These are phyloP conservation scores for Eublepharis macularius DNA, from an alignment of 2,113 vertebrate genomes.

Conservation along the genomic window DNA sequence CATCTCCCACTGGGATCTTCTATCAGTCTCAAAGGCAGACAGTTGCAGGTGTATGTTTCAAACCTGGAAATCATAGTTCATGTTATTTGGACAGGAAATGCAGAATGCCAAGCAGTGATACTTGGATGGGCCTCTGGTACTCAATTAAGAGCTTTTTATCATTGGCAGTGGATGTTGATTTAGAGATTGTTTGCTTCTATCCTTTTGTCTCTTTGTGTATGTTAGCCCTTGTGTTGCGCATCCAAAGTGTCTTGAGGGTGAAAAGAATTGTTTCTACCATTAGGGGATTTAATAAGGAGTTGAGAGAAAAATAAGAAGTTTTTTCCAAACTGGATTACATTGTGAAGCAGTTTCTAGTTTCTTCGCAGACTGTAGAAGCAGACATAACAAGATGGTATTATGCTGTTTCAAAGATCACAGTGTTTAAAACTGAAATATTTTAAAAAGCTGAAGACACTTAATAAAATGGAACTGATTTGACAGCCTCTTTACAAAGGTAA, in stretches of 20 bases:
- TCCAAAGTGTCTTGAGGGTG: not conserved
- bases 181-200: not conserved
- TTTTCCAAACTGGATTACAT: not conserved
- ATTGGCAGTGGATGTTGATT: not conserved
- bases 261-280: not conserved
- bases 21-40: no score
- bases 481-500: not conserved
- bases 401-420: not conserved
- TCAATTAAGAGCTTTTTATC: not conserved
- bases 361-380: not conserved
- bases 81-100: not conserved
- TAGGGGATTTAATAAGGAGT: not conserved
- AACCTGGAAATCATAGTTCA: not conserved
- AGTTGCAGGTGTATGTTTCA: not conserved
- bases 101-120: not conserved
- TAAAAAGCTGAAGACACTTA: slow-evolving; percentile 2
- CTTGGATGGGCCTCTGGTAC: not conserved
- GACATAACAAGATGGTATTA: slow-evolving; percentile 1
- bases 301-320: not conserved
- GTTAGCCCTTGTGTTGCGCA: not conserved
- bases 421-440: not conserved
- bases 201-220: not conserved
- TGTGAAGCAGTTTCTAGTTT: not conserved
- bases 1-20: not conserved
- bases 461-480: slow-evolving; percentile 22